phyloP scores from a whole-genome alignment of 1,140 invertebrate genomes.

The Drosophila repletoides region DNA sequence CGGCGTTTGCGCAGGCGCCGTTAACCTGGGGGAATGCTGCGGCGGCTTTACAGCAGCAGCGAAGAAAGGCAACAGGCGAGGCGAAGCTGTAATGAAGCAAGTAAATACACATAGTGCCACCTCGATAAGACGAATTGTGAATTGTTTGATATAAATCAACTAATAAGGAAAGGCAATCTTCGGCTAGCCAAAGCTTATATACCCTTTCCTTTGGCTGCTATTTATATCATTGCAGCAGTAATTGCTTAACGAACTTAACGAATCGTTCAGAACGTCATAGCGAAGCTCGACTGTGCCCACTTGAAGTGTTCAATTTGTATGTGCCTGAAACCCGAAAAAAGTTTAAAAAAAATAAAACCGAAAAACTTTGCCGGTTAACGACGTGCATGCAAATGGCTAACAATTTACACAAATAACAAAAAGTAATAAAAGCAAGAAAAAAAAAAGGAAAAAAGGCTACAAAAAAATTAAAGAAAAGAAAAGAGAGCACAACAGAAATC shows the following conservation, averaged over 20 bases:
- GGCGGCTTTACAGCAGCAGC: conserved; percentile 82
- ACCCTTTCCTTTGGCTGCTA: too few relatives aligned
- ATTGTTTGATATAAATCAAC: too few relatives aligned
- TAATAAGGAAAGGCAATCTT: too few relatives aligned
- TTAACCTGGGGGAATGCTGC: conserved; percentile 71
- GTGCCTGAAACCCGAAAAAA: conserved; percentile 24
- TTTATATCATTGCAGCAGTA: too few relatives aligned
- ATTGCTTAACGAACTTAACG: too few relatives aligned
- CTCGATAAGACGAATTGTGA: too few relatives aligned
- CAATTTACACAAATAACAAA: conserved; percentile 52
- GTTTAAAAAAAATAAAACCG: conserved; percentile 37
- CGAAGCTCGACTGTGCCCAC: too few relatives aligned
- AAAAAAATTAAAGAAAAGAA: conserved; percentile 13
- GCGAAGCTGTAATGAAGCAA: conserved; percentile 61
- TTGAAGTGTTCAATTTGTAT: conserved; percentile 38
- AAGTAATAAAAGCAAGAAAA: conserved; percentile 21
- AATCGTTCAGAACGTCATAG: too few relatives aligned
- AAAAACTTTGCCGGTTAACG: conserved; percentile 55
- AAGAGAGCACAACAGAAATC: conserved; percentile 5
- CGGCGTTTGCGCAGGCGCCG: conserved; percentile 17
- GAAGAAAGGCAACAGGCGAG: conserved; percentile 83
- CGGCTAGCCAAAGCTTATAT: too few relatives aligned
- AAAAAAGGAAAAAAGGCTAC: not conserved
- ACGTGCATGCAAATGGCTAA: conserved; percentile 64
- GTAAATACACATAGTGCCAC: conserved; percentile 24